Base-by-base conservation (phyloP, 2,888 invertebrate species). In the Nomada lathburiana region DNA sequence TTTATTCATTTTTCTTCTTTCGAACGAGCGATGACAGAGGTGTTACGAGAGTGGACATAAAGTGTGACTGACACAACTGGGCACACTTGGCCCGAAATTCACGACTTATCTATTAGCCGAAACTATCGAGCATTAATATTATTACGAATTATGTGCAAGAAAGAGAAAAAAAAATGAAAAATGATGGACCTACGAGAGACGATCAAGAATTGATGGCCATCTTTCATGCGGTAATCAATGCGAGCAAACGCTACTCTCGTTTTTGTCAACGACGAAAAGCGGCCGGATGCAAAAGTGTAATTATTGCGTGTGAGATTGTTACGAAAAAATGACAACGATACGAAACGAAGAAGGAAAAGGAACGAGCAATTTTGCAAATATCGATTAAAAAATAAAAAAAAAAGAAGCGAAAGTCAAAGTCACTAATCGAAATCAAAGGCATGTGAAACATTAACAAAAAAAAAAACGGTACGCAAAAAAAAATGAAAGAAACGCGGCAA, bases 341-440 rank as follows among this genome's bases (percentile, higher is more conserved):
- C 50, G 26, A 23, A 36, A 42, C 20, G 50, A 16, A 18, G 7
- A 44, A 36, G 23, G 23, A 5, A 47, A 50, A 64, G 68, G 20
- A 67, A 52, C 59, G 9, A 18, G 23, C 18, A 53, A 63, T 10
- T 64, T 67, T 16, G 29, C 2, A 42, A 74, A 59, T 59, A 26
- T 36, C 36, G 67, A 47, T 18, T 16, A 42, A 10, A n/a, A 36
- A 29, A 36, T 11, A n/a, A 26, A 62, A 16, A 11, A 50, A 47
- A 50, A 52, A 23, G 26, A 53, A 16, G 47, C 69, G 47, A 65
- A 63, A 52, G 20, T 20, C 53, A 36, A 36, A 36, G 53, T 70
- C 36, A 42, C 26, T 52, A 83, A 67, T 71, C 23, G 55, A 78
- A 76, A 81, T 80, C 76, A 76, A 85, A 80, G 83, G 72, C 80